Conservation (phyloP, 2,113 vertebrate species). For the Potamarius usumacintae region DNA sequence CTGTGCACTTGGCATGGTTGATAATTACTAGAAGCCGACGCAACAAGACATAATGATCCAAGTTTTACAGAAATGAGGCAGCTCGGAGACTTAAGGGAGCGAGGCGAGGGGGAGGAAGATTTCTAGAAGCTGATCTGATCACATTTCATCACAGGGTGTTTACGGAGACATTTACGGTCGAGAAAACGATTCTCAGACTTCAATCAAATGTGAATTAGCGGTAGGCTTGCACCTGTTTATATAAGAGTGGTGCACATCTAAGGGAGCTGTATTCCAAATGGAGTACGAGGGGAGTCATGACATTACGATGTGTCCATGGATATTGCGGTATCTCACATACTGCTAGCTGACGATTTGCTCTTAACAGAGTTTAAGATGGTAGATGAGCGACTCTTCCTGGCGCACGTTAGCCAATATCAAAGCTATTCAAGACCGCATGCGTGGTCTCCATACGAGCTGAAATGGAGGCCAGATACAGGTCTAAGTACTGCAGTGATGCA, state of each 20-base stretch:
- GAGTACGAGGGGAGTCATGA: background rate
- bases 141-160: constrained; percentile 13
- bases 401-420: background rate
- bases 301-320: background rate
- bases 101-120: background rate
- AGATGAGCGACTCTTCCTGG: background rate
- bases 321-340: background rate
- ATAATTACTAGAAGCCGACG: constrained; percentile 55
- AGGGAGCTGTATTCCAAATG: background rate
- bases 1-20: constrained; percentile 34
- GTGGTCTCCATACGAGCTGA: background rate
- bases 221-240: background rate
- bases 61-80: constrained; percentile 37
- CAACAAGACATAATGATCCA: constrained; percentile 46
- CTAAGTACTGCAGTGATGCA: background rate
- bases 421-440: too few relatives aligned
- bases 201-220: constrained; percentile 5
- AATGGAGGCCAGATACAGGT: background rate
- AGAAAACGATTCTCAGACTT: background rate
- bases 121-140: constrained; percentile 24
- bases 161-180: background rate
- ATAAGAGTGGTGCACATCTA: background rate
- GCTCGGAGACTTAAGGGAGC: background rate
- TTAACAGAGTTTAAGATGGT: background rate
- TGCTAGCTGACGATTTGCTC: background rate